Evolutionary conservation across 2,888 invertebrate species (phyloP).

Genomic region (Apodemia duryi): DNA sequence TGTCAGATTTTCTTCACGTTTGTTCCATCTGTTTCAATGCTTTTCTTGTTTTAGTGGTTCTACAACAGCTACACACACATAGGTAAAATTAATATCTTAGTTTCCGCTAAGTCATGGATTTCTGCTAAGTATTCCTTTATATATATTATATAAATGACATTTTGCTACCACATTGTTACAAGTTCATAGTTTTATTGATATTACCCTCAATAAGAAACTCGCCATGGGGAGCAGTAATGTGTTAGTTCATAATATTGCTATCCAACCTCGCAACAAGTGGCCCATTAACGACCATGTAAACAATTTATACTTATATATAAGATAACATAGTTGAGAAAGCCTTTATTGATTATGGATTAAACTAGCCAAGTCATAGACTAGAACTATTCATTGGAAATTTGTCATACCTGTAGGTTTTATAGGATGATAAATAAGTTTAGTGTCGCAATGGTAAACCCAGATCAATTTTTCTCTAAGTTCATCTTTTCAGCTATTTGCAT

Average conservation of each 20-base stretch:
- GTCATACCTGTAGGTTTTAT: background rate
- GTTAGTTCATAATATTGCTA: conserved; percentile 36
- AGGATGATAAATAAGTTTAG: no score
- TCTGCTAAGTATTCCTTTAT: background rate
- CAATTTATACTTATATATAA: background rate
- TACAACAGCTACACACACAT: no score
- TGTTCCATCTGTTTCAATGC: no score
- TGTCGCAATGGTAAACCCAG: no score
- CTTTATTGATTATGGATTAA: conserved; percentile 9
- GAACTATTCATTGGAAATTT: background rate
- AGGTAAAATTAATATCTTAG: no score
- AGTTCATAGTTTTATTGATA: conserved; percentile 35
- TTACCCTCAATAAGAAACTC: conserved; percentile 34
- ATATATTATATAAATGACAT: conserved; percentile 4
- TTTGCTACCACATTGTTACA: conserved; percentile 1
- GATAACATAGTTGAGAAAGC: background rate
- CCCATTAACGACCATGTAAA: conserved; percentile 35
- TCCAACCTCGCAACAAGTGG: conserved; percentile 47
- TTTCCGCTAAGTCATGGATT: background rate
- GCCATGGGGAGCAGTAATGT: conserved; percentile 32
- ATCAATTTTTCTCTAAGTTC: no score
- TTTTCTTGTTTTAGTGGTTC: no score
- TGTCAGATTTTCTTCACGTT: no score
- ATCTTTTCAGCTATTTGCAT: no score
- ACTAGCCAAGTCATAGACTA: background rate